A percentile compares a stretch with the other conserved stretches of the same genome.
These are phyloP conservation scores for Micronycteris hirsuta DNA, from an alignment of 2,113 vertebrate genomes.

Conservation along the genomic window DNA sequence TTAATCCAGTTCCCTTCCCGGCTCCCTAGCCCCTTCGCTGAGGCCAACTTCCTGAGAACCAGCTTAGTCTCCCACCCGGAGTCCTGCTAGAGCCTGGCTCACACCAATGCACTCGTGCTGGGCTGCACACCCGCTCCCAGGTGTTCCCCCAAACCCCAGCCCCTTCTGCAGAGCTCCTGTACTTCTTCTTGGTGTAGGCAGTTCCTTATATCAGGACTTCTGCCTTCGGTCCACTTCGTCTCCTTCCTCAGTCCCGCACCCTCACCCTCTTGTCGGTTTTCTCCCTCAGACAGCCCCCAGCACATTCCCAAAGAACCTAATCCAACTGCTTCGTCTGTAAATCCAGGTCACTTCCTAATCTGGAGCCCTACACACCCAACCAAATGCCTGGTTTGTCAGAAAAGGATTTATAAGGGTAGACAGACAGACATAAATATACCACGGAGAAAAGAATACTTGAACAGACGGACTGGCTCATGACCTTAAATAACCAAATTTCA, in stretches of 20 bases:
- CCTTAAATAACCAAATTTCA: neutral
- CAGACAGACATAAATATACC: neutral
- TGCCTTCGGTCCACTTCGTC: neutral
- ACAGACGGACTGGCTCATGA: neutral
- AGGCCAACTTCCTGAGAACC: neutral
- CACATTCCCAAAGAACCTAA: neutral
- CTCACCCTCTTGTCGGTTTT: neutral
- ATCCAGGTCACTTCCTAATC: neutral
- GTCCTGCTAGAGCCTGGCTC: neutral
- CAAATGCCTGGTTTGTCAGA: neutral
- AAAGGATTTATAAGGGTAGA: neutral
- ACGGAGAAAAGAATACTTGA: neutral
- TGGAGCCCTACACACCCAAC: neutral
- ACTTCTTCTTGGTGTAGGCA: neutral
- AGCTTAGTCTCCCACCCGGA: neutral
- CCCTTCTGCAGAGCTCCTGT: neutral
- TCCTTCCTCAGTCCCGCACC: neutral
- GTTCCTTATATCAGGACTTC: neutral
- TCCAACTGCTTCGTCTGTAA: neutral
- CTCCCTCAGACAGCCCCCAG: neutral
- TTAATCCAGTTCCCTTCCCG: neutral
- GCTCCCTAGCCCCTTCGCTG: neutral
- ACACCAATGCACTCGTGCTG: neutral
- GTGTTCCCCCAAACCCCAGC: neutral
- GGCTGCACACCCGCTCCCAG: neutral